Evolutionary conservation across 2,888 invertebrate genomes (phyloP), one percentile per base, ranked within the genome.

Genomic region (Torymus aiolomorphi): DNA sequence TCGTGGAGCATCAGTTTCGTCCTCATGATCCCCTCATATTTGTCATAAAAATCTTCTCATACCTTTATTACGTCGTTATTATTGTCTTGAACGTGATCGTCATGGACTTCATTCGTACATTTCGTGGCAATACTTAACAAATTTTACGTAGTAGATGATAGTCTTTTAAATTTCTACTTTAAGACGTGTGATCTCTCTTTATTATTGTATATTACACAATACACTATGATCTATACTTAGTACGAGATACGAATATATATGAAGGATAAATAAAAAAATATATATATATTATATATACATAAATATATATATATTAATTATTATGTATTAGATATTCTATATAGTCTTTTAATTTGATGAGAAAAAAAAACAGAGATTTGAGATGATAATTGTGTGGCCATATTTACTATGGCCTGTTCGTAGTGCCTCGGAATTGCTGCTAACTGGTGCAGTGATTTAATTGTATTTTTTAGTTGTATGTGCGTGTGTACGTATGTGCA

Each of bases 361-460:
- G 14, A 71, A 49, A 16, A 13, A 73, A 62, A 88, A 86, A 86
- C 84, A 88, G 88, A 88, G 87, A 88, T 88, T 87, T 87, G 87
- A 88, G 88, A 88, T 88, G 88, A 88, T 86, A 88, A 89, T 89
- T 90, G 88, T 88, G 88, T 88, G 90, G 89, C 89, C 90, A 90
- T 89, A 88, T 87, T 88, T 86, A 87, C 85, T 89, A 88, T 90
- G 90, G 90, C 88, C 90, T 88, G 89, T 89, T 90, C 88, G 90
- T 90, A 90, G 90, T 90, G 90, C 90, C 90, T 90, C 90, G 90
- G 88, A 90, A 90, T 90, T 89, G 88, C 90, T 90, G 90, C 90
- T 89, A 87, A 87, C 83, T 83, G 74, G 80, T 86, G 90, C 90
- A 90, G 90, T 88, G 87, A 89, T 90, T 90, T 90, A 88, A 89